phyloP scores from a whole-genome alignment of 2,113 vertebrate species.

The Athene noctua region DNA sequence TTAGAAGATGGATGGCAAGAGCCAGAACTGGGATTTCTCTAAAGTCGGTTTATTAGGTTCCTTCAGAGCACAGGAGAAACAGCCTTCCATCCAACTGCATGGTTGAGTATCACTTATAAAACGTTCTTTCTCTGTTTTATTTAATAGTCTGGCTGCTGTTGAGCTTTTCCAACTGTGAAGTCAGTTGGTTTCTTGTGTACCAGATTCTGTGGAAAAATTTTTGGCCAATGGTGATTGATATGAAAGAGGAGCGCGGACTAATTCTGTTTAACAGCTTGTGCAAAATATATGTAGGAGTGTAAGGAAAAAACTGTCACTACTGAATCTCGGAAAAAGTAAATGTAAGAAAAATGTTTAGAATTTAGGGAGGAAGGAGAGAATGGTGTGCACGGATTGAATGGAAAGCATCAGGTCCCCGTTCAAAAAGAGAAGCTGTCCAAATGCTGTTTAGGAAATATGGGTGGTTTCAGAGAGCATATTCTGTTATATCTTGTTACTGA shows the following conservation, averaged over 20 bases:
- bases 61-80: neutral
- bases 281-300: conserved; percentile 58
- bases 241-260: neutral
- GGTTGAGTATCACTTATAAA: neutral
- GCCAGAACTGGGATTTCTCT: neutral
- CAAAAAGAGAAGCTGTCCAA: neutral
- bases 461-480: neutral
- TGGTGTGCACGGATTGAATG: neutral
- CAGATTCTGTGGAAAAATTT: neutral
- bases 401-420: neutral
- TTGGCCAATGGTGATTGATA: neutral
- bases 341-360: conserved; percentile 10
- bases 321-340: conserved; percentile 12
- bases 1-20: neutral
- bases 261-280: conserved; percentile 53
- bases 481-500: neutral
- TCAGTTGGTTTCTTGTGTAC: neutral
- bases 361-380: neutral
- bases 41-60: neutral
- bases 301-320: conserved; percentile 64
- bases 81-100: neutral
- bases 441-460: neutral
- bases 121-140: neutral
- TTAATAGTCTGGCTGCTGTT: neutral
- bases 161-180: neutral